Evolutionary conservation across 2,888 invertebrate species (phyloP), one percentile per base, ranked within the genome.

Genomic region (Iphiclides podalirius): DNA sequence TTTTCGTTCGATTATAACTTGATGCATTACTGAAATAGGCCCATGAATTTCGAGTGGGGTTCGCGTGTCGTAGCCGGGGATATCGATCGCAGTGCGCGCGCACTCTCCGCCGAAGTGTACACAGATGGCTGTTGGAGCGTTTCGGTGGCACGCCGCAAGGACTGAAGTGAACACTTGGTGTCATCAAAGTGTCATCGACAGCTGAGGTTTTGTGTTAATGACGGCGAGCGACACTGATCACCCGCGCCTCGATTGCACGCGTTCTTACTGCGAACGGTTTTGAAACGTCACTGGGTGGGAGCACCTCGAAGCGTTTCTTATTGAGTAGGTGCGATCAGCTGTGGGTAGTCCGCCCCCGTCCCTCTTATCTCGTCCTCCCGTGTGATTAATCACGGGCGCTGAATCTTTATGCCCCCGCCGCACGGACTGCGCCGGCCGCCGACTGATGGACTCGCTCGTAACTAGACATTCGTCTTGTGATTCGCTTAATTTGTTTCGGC

Each of bases 1-100:
- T 20, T 20, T 20, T 42, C 37, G 36, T 37, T 33, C 20, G 35
- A 50, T 49, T 50, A 41, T 45, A 50, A 51, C 38, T 69, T 61
- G 55, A 58, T 76, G 71, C 72, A 73, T 45, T 42, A 37, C 41
- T 42, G 52, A 56, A 60, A 60, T 66, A 70, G 73, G 77, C 72
- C 65, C 72, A 75, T 73, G 71, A 82, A 81, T 84, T 81, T 76
- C 69, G 76, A 71, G 71, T 70, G 66, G 69, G 67, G 71, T 62
- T 71, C 74, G 73, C 74, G 81, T 79, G 78, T 75, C 79, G 81
- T 82, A 76, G 78, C 70, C 75, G 72, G 67, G 70, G 70, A 72
- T 87, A 87, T 88, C 82, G 87, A 87, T 87, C 87, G 79, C 68
- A 61, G 65, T 87, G 87, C 87, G 88, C 88, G 88, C 88, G 88